phyloP scores from a whole-genome alignment of 2,797 vertebrate genomes.

The Gephyroberyx darwinii region DNA sequence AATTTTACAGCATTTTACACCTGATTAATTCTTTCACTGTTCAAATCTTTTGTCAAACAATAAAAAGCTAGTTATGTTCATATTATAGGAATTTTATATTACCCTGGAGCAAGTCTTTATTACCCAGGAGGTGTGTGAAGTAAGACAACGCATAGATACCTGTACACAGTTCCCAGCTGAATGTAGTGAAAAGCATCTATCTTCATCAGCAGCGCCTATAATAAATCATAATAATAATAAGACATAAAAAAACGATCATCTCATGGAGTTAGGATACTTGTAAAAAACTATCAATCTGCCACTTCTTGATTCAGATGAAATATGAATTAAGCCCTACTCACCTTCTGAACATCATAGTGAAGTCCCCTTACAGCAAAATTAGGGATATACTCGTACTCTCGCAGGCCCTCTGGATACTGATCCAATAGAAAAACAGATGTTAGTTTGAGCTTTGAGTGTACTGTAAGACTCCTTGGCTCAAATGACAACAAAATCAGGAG shows the following conservation, averaged over 20 bases:
- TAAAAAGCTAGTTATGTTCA: too few species aligned
- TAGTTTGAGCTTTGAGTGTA: slow-evolving; percentile 1
- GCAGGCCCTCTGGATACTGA: slow-evolving; percentile 92
- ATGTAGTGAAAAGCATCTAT: slow-evolving; percentile 99
- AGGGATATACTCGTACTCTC: slow-evolving; percentile 93
- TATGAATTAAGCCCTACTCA: slow-evolving; percentile 63
- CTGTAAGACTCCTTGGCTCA: background rate
- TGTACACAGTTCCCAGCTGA: slow-evolving; percentile 96
- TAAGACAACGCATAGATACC: slow-evolving; percentile 75
- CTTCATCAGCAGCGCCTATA: slow-evolving; percentile 96
- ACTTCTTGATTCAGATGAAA: background rate
- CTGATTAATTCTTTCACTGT: too few species aligned
- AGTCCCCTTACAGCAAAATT: slow-evolving; percentile 95
- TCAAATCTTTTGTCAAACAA: too few species aligned
- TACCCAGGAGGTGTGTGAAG: background rate
- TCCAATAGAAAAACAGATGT: slow-evolving; percentile 20
- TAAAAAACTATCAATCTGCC: background rate
- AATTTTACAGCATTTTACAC: too few species aligned
- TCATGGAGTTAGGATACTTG: background rate
- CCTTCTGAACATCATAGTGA: slow-evolving; percentile 98
- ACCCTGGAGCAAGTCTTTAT: too few species aligned
- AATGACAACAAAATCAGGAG: background rate
- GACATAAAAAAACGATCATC: background rate
- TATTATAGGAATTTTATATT: too few species aligned
- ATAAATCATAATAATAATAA: slow-evolving; percentile 21